These are phyloP conservation scores for Sinodicranocentrus sp. DNA, from an alignment of 2,888 invertebrate species.

Conservation along the genomic window DNA sequence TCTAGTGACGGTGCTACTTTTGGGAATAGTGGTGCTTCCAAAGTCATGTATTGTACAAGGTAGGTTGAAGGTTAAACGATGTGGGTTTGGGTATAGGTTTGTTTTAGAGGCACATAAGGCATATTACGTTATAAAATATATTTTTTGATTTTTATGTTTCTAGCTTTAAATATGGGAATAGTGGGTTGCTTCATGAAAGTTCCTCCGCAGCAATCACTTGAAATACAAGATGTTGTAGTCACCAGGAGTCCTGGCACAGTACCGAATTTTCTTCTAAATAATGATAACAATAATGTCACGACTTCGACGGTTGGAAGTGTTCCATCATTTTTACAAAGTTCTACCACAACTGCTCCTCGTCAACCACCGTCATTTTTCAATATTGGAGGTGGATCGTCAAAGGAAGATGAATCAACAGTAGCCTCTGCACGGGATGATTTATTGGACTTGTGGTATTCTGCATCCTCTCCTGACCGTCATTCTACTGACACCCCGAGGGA, in stretches of 20 bases:
- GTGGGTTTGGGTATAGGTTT: no score
- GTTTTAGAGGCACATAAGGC: no score
- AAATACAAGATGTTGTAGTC: background rate
- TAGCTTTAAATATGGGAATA: conserved; percentile 43
- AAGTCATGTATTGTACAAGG: background rate
- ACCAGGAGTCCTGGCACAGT: background rate
- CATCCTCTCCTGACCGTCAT: conserved; percentile 53
- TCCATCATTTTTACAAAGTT: conserved; percentile 32
- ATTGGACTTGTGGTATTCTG: conserved; percentile 64
- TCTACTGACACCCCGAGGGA: conserved; percentile 42
- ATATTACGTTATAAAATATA: background rate
- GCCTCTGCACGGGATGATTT: conserved; percentile 37
- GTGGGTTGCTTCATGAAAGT: conserved; percentile 65
- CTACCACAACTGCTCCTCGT: background rate
- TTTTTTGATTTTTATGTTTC: conserved; percentile 1
- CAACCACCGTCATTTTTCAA: background rate
- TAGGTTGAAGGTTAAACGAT: no score
- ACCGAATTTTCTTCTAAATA: conserved; percentile 51
- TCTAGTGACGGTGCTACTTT: background rate
- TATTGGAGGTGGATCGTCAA: conserved; percentile 1
- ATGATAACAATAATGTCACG: background rate
- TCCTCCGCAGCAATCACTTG: conserved; percentile 40
- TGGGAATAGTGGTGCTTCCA: conserved; percentile 1
- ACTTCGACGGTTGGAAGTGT: conserved; percentile 11
- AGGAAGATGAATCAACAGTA: conserved; percentile 59